phyloP scores from a whole-genome alignment of 2,113 vertebrate genomes.

The Carassius gibelio region DNA sequence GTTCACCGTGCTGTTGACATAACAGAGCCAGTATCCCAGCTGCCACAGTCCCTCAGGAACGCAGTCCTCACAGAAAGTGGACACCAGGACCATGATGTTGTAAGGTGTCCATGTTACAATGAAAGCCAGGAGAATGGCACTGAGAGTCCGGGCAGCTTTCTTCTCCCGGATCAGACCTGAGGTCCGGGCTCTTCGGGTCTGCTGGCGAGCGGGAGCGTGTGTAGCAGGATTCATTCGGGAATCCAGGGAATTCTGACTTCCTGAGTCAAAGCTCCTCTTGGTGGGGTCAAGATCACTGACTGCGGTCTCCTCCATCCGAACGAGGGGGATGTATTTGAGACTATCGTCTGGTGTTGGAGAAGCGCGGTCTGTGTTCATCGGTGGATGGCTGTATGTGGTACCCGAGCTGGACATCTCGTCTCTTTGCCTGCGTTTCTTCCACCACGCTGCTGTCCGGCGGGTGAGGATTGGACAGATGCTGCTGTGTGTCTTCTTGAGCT shows the following conservation, averaged over 20 bases:
- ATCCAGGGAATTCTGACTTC: conserved; percentile 17
- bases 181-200: conserved; percentile 27
- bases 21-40: conserved; percentile 59
- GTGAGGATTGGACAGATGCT: conserved; percentile 42
- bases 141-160: conserved; percentile 55
- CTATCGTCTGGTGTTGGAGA: not conserved
- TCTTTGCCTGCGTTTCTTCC: conserved; percentile 40
- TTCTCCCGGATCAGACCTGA: conserved; percentile 54
- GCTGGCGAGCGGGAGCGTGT: not conserved
- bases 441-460: conserved; percentile 36
- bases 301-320: not conserved
- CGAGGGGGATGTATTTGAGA: conserved; percentile 44
- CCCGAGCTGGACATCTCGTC: not conserved
- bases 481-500: not conserved
- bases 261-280: not conserved
- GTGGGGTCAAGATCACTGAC: not conserved
- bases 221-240: not conserved
- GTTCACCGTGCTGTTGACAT: conserved; percentile 58
- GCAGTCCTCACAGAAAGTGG: conserved; percentile 55
- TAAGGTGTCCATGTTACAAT: conserved; percentile 59
- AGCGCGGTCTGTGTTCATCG: not conserved
- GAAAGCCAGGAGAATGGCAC: conserved; percentile 57
- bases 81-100: conserved; percentile 61
- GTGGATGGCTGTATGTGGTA: conserved; percentile 4
- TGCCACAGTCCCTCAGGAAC: conserved; percentile 56